Evolutionary conservation across 2,888 invertebrate species (phyloP).

Genomic region (Odontocolon sp.): DNA sequence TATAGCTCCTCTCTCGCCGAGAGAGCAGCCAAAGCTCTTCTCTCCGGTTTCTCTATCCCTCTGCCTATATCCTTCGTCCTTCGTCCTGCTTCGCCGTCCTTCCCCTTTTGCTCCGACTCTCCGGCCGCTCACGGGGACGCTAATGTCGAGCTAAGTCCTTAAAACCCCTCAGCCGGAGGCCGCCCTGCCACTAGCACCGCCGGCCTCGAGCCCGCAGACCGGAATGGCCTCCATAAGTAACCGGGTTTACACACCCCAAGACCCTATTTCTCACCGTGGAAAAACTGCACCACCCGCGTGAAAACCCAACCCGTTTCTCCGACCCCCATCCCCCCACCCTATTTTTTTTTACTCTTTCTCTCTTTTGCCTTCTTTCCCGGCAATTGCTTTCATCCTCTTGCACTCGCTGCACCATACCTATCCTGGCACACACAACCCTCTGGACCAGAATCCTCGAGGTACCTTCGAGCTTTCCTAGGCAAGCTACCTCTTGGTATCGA

Average conservation of each 20-base stretch:
- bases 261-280: slow-evolving; percentile 79
- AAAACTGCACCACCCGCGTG: slow-evolving; percentile 74
- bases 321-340: slow-evolving; percentile 37
- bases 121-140: slow-evolving; percentile 74
- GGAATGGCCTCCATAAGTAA: slow-evolving; percentile 80
- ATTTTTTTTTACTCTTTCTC: slow-evolving; percentile 26
- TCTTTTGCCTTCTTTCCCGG: slow-evolving; percentile 55
- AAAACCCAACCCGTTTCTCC: slow-evolving; percentile 47
- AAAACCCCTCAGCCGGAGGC: slow-evolving; percentile 77
- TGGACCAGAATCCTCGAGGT: slow-evolving; percentile 48
- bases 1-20: slow-evolving; percentile 43
- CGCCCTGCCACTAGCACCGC: slow-evolving; percentile 46
- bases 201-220: slow-evolving; percentile 74
- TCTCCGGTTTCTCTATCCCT: slow-evolving; percentile 39
- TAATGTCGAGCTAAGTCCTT: slow-evolving; percentile 80
- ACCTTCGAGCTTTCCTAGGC: slow-evolving; percentile 57
- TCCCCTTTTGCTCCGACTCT: slow-evolving; percentile 54
- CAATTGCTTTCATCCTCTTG: slow-evolving; percentile 49
- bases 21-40: slow-evolving; percentile 57
- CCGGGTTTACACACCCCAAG: slow-evolving; percentile 80
- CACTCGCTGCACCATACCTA: background rate
- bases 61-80: slow-evolving; percentile 59
- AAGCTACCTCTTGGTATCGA: slow-evolving; percentile 69
- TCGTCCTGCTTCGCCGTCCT: slow-evolving; percentile 54
- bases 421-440: slow-evolving; percentile 24